Conservation (phyloP, 2,888 invertebrate species). For the Corythucha ciliata region DNA sequence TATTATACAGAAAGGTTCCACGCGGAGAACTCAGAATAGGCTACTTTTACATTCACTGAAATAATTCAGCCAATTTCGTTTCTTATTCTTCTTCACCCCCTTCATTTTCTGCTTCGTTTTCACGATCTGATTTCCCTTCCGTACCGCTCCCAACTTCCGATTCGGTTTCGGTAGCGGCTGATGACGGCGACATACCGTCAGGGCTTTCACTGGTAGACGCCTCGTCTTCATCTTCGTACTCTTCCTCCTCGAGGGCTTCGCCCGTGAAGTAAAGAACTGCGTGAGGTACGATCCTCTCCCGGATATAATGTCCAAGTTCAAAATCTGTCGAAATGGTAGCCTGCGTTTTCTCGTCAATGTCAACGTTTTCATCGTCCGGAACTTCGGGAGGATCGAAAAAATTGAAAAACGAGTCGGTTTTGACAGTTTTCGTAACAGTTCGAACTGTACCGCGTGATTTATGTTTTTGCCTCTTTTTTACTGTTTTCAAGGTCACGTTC, state of each 20-base stretch:
- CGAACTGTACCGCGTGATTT: constrained; percentile 88
- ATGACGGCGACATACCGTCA: no score
- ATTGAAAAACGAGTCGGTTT: constrained; percentile 98
- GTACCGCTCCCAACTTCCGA: no score
- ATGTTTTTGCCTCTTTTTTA: constrained; percentile 98
- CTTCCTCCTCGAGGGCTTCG: constrained; percentile 43
- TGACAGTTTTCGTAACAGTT: constrained; percentile 87
- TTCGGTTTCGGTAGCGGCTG: no score
- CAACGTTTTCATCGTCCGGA: constrained; percentile 65
- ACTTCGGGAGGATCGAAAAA: constrained; percentile 87
- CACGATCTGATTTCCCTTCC: no score
- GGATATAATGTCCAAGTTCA: constrained; percentile 95
- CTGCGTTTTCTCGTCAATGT: constrained; percentile 81
- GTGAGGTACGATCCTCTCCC: constrained; percentile 90
- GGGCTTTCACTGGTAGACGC: constrained; percentile 12
- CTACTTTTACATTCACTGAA: no score
- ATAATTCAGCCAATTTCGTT: no score
- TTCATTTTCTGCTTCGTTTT: no score
- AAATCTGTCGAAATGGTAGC: constrained; percentile 78
- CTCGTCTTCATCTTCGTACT: constrained; percentile 20
- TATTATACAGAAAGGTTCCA: no score
- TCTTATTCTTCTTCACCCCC: no score
- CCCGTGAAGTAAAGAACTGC: constrained; percentile 96
- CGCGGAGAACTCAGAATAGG: no score
- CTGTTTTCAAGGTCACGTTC: constrained; percentile 91